Evolutionary conservation across 2,113 vertebrate genomes (phyloP).

Genomic region (Hucho hucho): DNA sequence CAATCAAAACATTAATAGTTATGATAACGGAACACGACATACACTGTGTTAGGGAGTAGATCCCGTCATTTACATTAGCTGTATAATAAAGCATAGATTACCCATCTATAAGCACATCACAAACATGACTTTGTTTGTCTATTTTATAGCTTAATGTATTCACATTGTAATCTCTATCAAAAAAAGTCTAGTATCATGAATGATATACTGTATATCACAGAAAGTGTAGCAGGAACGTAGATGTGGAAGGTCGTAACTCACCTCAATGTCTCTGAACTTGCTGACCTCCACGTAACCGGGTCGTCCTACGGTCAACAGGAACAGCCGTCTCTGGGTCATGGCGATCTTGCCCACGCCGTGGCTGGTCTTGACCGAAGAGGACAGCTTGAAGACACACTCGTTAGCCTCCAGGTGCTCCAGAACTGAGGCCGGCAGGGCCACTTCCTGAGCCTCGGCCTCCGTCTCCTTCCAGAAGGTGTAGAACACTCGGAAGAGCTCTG

Average conservation of each 20-base stretch:
- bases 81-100: too few species aligned
- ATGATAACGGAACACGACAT: too few species aligned
- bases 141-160: too few species aligned
- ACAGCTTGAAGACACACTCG: slow-evolving; percentile 94
- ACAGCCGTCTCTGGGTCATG: slow-evolving; percentile 93
- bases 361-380: slow-evolving; percentile 89
- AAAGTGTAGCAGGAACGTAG: neutral
- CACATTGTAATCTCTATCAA: too few species aligned
- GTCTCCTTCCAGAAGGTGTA: slow-evolving; percentile 98
- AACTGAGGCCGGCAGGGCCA: slow-evolving; percentile 79
- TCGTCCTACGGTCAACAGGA: slow-evolving; percentile 85
- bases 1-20: too few species aligned
- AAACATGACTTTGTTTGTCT: too few species aligned
- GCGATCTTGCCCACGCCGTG: slow-evolving; percentile 92
- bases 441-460: slow-evolving; percentile 88
- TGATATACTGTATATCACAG: neutral
- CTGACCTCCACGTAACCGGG: slow-evolving; percentile 87
- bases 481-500: slow-evolving; percentile 90
- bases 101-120: too few species aligned
- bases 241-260: slow-evolving; percentile 36
- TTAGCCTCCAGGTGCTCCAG: slow-evolving; percentile 81
- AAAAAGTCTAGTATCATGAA: too few species aligned
- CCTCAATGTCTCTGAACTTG: slow-evolving; percentile 90
- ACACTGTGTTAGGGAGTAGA: too few species aligned
- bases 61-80: too few species aligned